Evolutionary conservation across 2,888 invertebrate genomes (phyloP), one percentile per base, ranked within the genome.

Genomic region (Aelia acuminata): DNA sequence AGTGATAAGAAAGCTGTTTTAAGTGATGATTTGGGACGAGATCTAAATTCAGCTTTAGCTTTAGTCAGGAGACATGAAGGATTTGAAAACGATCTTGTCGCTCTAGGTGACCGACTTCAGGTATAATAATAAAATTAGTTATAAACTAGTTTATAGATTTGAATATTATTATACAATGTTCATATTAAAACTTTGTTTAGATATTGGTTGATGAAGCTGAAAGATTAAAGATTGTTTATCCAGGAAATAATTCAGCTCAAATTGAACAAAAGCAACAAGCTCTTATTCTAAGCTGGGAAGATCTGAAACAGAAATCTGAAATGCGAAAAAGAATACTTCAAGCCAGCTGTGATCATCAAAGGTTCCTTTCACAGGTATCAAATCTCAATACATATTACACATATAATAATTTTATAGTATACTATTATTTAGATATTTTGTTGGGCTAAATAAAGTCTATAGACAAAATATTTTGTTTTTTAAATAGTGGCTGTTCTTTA

Each of bases 171-270:
- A n/a, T 31, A 84, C 57, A 4, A 43, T 20, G 43, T 18, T 39
- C 84, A 80, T 91, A 92, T 63, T 63, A 63, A 31, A 15, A 63
- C 15, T 70, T 35, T 35, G 3, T 10, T 31, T 93, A 96, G 94
- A 95, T 98, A 1, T 93, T 99, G 5, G 96, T 98, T 85, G 98
- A 99, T 91, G 99, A 99, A 92, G 98, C 98, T 0, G 95, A 96
- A 0, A 95, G 97, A 87, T 94, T 99, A 70, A 97, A 97, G 92
- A 94, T 95, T 26, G 94, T 96, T 53, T 99, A 98, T 93, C 98
- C 98, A 0, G 97, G 97, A 2, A 96, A 95, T 87, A 99, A 99
- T 92, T 98, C 97, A 0, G 94, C 95, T 84, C 97, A 98, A 91
- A 98, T 99, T 89, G 95, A 95, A 31, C 95, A 96, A 90, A 97